Conservation (phyloP, 2,797 vertebrate genomes). For the Oryzias dopingdopingensis region DNA sequence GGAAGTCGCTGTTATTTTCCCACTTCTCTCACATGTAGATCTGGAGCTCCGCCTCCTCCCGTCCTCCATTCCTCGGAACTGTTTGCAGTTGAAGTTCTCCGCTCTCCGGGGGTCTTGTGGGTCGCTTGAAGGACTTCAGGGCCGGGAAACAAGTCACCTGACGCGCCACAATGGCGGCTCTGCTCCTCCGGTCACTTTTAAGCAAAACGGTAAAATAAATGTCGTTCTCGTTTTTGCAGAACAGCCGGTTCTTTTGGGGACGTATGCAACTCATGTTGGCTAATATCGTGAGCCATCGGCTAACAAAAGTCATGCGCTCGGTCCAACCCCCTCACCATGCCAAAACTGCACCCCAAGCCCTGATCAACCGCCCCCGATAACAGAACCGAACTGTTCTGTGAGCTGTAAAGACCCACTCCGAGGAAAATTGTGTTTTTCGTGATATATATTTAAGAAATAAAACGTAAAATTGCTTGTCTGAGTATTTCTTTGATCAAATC, state of each 20-base stretch:
- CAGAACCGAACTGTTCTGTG: no score
- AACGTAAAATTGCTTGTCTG: no score
- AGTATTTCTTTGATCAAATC: no score
- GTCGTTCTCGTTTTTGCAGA: accelerated
- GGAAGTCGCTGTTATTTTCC: accelerated
- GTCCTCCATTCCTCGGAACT: background rate
- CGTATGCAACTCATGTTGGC: slow-evolving; percentile 21
- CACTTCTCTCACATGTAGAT: background rate
- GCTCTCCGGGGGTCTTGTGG: slow-evolving; percentile 7
- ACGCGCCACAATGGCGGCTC: slow-evolving; percentile 59
- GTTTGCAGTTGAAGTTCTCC: slow-evolving; percentile 25
- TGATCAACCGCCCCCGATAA: no score
- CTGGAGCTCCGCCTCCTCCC: background rate
- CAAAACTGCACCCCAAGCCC: no score
- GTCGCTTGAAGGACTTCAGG: slow-evolving; percentile 50
- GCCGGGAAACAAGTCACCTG: slow-evolving; percentile 4
- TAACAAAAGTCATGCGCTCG: slow-evolving; percentile 33
- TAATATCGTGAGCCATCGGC: slow-evolving; percentile 31
- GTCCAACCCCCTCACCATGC: background rate
- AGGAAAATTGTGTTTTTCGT: no score
- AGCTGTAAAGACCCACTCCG: no score
- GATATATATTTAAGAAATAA: no score
- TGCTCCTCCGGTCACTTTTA: slow-evolving; percentile 54
- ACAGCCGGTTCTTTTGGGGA: background rate
- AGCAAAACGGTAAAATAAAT: slow-evolving; percentile 54